Evolutionary conservation across 2,113 vertebrate species (phyloP).

Genomic region (Brienomyrus longianalis): DNA sequence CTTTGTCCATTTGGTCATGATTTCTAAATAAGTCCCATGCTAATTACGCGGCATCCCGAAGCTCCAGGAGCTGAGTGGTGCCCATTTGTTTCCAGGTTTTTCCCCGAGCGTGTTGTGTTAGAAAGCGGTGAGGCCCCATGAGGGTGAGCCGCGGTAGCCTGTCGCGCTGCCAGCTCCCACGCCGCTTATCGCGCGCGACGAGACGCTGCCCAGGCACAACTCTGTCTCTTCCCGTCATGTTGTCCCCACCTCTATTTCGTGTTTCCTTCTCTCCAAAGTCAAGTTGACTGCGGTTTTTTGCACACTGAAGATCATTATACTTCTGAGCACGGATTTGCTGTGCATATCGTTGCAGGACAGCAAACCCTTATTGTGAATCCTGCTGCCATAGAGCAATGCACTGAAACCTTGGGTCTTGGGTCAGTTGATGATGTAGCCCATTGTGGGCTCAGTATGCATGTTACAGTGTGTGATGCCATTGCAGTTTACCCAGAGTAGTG

Average conservation of each 20-base stretch:
- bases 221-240: not conserved
- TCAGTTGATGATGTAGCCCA: not conserved
- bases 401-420: not conserved
- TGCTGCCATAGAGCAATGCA: not conserved
- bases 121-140: not conserved
- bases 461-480: not conserved
- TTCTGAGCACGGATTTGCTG: not conserved
- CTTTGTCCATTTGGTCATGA: conserved; percentile 29
- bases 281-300: not conserved
- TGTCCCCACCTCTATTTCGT: too few species aligned
- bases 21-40: conserved; percentile 37
- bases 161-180: not conserved
- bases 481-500: not conserved
- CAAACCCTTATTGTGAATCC: not conserved
- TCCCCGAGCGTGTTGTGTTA: not conserved
- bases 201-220: not conserved
- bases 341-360: not conserved
- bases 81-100: not conserved
- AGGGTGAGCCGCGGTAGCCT: not conserved
- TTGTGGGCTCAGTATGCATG: not conserved
- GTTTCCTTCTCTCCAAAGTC: not conserved
- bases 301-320: not conserved
- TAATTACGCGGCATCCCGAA: conserved; percentile 13
- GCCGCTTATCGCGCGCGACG: not conserved
- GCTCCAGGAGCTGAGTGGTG: not conserved